Conservation (phyloP, 2,797 vertebrate species). For the Tauraco hartlaubi region DNA sequence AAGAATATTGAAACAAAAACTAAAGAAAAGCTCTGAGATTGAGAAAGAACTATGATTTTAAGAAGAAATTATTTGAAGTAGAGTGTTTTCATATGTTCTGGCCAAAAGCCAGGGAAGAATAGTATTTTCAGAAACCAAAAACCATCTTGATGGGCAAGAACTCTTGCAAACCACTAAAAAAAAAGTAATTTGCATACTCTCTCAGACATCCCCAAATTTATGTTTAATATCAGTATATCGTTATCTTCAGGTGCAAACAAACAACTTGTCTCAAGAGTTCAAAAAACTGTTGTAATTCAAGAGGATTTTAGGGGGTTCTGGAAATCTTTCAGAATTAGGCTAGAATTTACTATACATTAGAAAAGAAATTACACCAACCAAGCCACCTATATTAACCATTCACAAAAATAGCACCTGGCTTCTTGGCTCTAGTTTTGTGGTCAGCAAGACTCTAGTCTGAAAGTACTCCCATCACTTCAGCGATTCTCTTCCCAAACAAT, state of each 20-base stretch:
- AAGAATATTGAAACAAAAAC: slow-evolving; percentile 33
- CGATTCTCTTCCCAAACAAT: not conserved
- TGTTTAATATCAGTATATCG: not conserved
- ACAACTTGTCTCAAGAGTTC: not conserved
- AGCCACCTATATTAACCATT: not conserved
- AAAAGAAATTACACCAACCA: not conserved
- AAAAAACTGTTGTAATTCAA: not conserved
- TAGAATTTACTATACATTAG: not conserved
- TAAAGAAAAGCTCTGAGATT: not conserved
- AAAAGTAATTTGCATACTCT: not conserved
- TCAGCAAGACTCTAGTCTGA: not conserved
- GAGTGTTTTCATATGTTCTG: not conserved
- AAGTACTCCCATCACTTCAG: not conserved
- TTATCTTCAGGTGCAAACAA: not conserved
- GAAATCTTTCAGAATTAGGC: not conserved
- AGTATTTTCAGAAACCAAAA: not conserved
- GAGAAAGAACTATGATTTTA: not conserved
- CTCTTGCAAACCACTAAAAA: not conserved
- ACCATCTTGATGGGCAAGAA: not conserved
- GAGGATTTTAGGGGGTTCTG: not conserved
- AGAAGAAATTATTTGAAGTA: not conserved
- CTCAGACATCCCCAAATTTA: not conserved
- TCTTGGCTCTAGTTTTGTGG: not conserved
- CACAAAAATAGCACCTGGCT: not conserved
- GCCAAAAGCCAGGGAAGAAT: not conserved